Evolutionary conservation across 2,113 vertebrate species (phyloP), one percentile per base, ranked within the genome.

Genomic region (Pedionomus torquatus): DNA sequence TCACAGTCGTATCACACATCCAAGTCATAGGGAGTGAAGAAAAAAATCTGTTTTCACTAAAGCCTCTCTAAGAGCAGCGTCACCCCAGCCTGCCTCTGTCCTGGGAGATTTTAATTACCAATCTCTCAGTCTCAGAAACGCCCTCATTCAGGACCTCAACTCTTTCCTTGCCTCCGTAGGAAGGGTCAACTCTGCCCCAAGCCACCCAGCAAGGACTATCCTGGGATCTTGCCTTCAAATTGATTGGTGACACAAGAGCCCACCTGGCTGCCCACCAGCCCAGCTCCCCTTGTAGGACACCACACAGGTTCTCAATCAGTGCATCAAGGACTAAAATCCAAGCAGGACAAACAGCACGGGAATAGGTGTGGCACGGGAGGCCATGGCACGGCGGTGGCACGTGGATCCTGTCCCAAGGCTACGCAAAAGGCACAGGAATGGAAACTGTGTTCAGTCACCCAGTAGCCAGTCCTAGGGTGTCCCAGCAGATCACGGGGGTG

Each of bases 331-430:
- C 18, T 37, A 72, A 79, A 51, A 39, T 8, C 30, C 54, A 68
- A 49, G 26, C 30, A 58, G 69, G 89, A 43, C 5, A 63, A 93
- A n/a, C 33, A 74, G 41, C 60, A 77, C 2, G 63, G 83, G 76
- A 80, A 80, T 4, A 2, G 0, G 14, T 2, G 1, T 33, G 35
- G 80, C 52, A 57, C 3, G 1, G 37, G 16, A 51, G 24, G 52
- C 41, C 70, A 74, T 0, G 2, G 60, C 19, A 12, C 0, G 9
- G 46, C 55, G 54, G 30, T 3, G 7, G 33, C 0, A 0, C 3
- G 8, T 6, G 9, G 10, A 49, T 28, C 65, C 60, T 25, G 37
- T 75, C 74, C 92, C 48, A 72, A 69, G 77, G 76, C 54, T 44
- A 44, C 44, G 5, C 17, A 17, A 44, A 44, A 84, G 51, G 49